A percentile compares a stretch with the other conserved stretches of the same genome.
Evolutionary conservation across 2,113 vertebrate species (phyloP).

Genomic region (Campylomormyrus numenius): DNA sequence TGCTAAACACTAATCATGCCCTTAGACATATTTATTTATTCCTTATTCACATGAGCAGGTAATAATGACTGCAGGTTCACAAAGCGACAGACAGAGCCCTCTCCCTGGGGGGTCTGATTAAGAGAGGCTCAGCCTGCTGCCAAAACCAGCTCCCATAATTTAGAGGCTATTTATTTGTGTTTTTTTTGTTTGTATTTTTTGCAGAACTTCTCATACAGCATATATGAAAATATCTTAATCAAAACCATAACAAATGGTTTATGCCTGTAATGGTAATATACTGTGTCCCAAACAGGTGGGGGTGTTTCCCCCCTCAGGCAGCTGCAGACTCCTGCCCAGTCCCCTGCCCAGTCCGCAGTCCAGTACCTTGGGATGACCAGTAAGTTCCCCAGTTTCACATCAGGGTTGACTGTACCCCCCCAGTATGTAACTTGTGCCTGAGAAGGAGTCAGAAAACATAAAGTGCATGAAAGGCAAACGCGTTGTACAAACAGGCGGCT

Average conservation of each 20-base stretch:
- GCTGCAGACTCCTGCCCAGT: not conserved
- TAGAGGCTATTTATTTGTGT: not conserved
- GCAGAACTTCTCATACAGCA: not conserved
- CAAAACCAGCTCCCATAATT: not conserved
- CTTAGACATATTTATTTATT: conserved; percentile 1
- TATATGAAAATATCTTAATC: not conserved
- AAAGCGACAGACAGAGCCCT: not conserved
- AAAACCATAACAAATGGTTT: not conserved
- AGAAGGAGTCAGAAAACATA: not conserved
- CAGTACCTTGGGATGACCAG: not conserved
- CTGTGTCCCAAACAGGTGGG: not conserved
- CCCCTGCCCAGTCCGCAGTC: not conserved
- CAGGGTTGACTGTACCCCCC: not conserved
- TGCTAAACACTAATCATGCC: not conserved
- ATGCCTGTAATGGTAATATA: not conserved
- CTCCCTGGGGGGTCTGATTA: not conserved
- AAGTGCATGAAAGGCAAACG: not conserved
- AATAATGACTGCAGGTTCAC: not conserved
- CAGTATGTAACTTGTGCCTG: not conserved
- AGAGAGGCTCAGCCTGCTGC: not conserved
- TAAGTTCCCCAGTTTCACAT: not conserved
- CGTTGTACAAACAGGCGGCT: not conserved
- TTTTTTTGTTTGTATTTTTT: not conserved
- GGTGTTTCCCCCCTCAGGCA: not conserved
- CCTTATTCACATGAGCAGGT: not conserved